These are phyloP conservation scores for Epinotia bilunana DNA, from an alignment of 2,888 invertebrate genomes.

Conservation along the genomic window DNA sequence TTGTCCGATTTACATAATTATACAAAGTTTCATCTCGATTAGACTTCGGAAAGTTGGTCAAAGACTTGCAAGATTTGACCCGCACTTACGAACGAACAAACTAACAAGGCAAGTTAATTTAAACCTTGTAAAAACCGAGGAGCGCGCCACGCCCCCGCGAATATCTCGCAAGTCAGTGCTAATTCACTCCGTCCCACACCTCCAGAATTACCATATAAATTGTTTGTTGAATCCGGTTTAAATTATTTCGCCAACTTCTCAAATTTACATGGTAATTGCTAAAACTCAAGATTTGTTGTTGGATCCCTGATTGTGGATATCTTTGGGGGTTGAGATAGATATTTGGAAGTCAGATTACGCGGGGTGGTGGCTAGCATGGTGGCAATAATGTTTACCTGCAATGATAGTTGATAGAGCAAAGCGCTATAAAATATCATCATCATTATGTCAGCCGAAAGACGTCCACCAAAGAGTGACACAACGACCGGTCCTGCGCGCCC, in stretches of 20 bases:
- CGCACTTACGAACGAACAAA: too few relatives aligned
- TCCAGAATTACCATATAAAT: conserved; percentile 82
- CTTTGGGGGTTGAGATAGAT: conserved; percentile 43
- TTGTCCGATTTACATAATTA: too few relatives aligned
- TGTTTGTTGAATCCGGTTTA: conserved; percentile 82
- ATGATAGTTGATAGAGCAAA: too few relatives aligned
- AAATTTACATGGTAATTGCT: conserved; percentile 84
- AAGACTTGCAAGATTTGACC: too few relatives aligned
- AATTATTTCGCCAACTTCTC: conserved; percentile 83
- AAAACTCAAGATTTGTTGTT: conserved; percentile 83
- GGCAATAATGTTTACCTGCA: background rate
- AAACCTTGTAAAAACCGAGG: background rate
- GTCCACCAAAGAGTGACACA: too few relatives aligned
- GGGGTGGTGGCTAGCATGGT: conserved; percentile 8
- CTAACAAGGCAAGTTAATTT: too few relatives aligned
- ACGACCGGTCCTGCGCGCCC: too few relatives aligned
- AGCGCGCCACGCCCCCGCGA: conserved; percentile 3
- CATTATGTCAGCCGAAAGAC: too few relatives aligned
- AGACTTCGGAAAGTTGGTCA: too few relatives aligned
- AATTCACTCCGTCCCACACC: conserved; percentile 71
- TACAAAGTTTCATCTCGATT: too few relatives aligned
- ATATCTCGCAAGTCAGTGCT: conserved; percentile 42
- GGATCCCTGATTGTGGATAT: conserved; percentile 73
- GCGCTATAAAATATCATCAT: too few relatives aligned
- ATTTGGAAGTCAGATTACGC: conserved; percentile 44